phyloP scores from a whole-genome alignment of 2,888 invertebrate genomes.

The Petrolisthes manimaculis region DNA sequence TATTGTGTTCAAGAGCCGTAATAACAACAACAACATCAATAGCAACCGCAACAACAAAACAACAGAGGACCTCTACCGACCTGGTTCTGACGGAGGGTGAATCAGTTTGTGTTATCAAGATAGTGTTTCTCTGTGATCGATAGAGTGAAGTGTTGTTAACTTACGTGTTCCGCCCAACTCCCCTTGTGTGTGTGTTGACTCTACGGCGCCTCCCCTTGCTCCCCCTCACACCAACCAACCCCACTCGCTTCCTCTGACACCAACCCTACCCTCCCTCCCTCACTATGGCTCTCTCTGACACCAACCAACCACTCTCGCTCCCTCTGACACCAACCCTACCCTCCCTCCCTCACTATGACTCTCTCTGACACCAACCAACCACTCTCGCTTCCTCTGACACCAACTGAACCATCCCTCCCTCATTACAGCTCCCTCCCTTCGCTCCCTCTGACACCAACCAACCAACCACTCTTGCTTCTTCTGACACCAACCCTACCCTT shows the following conservation, averaged over 20 bases:
- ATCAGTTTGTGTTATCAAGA: no score
- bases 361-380: neutral
- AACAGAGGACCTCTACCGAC: no score
- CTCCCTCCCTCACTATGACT: neutral
- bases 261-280: neutral
- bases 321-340: neutral
- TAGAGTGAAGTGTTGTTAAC: no score
- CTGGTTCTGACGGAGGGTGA: no score
- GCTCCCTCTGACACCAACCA: neutral
- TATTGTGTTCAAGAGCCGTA: no score
- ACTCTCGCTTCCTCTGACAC: neutral
- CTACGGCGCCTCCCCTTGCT: neutral
- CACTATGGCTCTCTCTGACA: neutral
- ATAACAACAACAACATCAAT: no score
- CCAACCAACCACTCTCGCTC: neutral
- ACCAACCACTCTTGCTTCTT: neutral
- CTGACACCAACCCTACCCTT: slow-evolving; percentile 3
- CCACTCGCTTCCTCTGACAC: neutral
- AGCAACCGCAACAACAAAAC: no score
- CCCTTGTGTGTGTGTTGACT: neutral
- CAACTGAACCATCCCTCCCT: neutral
- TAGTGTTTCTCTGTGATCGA: no score
- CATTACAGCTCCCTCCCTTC: neutral
- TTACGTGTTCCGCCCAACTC: no score
- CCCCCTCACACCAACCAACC: neutral